Evolutionary conservation across 2,888 invertebrate genomes (phyloP), one percentile per base, ranked within the genome.

Genomic region (Drosophila niveifrons): DNA sequence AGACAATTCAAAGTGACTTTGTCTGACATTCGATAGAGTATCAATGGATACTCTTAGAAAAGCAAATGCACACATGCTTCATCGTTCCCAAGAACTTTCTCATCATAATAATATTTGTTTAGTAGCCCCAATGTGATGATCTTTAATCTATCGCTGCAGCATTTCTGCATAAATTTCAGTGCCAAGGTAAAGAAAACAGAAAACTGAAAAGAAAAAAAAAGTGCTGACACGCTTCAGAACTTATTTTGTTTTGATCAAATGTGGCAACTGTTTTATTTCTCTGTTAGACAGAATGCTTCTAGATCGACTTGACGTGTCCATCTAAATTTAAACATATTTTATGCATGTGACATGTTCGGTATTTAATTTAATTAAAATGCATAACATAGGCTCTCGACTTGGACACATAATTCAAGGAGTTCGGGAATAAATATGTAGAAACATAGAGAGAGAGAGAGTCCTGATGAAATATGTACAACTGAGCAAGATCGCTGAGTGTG

Each of bases 361-460:
- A 36, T 23, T 44, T 61, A n/a, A 59, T 72, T 85, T 74, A 75
- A 85, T 85, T 88, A 66, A 88, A 82, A 58, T 85, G 80, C 82
- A 82, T 62, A 56, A 39, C 46, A 34, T 48, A 57, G 46, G 17
- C 11, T 11, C 43, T 39, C 51, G 58, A 46, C 34, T 58, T 56
- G 39, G 17, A 17, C n/a, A 48, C n/a, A 65, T 72, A 65, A 63
- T 66, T 71, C 11, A 84, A 68, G 82, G 65, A 59, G 71, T 64
- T 63, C 9, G n/a, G 61, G 46, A 53, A 47, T 34, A 48, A 51
- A 39, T 10, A n/a, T n/a, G n/a, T 28, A 23, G 23, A n/a, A n/a
- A n/a, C n/a, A n/a, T 6, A 23, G 2, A 17, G 43, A 51, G 31
- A 39, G 18, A 48, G 44, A 43, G 47, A 17, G 23, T 73, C 78